Base-by-base conservation (phyloP, 2,888 invertebrate species). In the Argynnis bischoffii region DNA sequence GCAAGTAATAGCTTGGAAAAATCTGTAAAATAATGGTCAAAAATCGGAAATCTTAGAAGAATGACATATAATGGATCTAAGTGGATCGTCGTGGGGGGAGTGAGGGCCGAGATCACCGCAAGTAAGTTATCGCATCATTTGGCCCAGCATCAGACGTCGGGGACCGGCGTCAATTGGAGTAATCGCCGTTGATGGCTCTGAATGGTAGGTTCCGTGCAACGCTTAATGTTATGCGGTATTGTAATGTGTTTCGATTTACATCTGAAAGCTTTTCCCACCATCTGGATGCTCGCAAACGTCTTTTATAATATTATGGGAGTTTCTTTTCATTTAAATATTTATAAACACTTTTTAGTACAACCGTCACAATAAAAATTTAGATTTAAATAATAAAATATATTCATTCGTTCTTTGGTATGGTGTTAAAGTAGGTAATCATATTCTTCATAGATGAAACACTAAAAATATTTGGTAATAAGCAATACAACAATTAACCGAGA, bases 201-300 rank as follows among this genome's bases (percentile, higher is more conserved):
- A 41, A 35, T 15, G 13, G 56, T 2, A 46, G 6, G 46, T 13
- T 18, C 46, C 46, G 46, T 6, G 8, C 15, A 21, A 46, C 41
- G 56, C 56, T 56, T 56, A 56, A 21, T 46, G 46, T 55, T 11
- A 55, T 31, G 55, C 16, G 55, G 35, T 35, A 55, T 55, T 55
- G 55, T 55, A 55, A 55, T 55, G 55, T 55, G 55, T 35, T 55
- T 35, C n/a, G n/a, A 41, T 46, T 46, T 57, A 46, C 46, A 57
- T 57, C 6, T 57, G 21, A 57, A 46, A 46, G 56, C 21, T 57
- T 46, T 51, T 11, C 50, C 16, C 18, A 15, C 46, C 53, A 53
- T 53, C 53, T 53, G 35, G 16, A 13, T 4, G 35, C 41, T 55
- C 35, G 16, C 55, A 41, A 11, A 41, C 46, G n/a, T 57, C 14